Base-by-base conservation (phyloP, 2,797 vertebrate genomes). In the Pseudomugil tenellus region DNA sequence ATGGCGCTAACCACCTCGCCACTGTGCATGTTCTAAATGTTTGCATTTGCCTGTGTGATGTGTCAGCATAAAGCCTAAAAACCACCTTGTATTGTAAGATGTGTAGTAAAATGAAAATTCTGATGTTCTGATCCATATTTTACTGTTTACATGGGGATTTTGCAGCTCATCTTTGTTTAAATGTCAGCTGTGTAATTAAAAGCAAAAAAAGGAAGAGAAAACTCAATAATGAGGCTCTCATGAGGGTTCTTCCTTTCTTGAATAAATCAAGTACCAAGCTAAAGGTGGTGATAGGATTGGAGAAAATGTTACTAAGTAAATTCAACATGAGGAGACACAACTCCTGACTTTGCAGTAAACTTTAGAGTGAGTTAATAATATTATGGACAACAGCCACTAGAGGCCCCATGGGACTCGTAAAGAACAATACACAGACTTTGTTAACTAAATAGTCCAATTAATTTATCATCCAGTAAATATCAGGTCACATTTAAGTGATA, bases 321-420 rank as follows among this genome's bases (percentile, higher is more conserved):
- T 63, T 66, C 25, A 72, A 55, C 67, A 26, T 55, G 31, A 54
- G 41, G n/a, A 37, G 26, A 52, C 39, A 43, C 28, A 69, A 55
- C 29, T 55, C 55, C 51, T 63, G 23, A 46, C 62, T 67, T 49
- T 63, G 37, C 35, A 34, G 58, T 61, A 57, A 32, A 59, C 37
- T 68, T 63, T 53, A 25, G 55, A 63, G 49, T 63, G 52, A 71
- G 48, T 74, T 77, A 65, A 72, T 83, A 63, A 57, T 55, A 65
- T 63, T 31, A 41, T 66, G 52, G 68, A 56, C 0, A 63, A 73
- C 65, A 77, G 48, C 35, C 49, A 29, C 43, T 28, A 55, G 37
- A 55, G 13, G 9, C 72, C 67, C 52, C 37, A 58, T 29, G 34
- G 59, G 67, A 51, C 29, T 52, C 29, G 1, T 11, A 70, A 59